These are phyloP conservation scores for Drosophila setosimentum DNA, from an alignment of 2,888 invertebrate species.

Conservation along the genomic window DNA sequence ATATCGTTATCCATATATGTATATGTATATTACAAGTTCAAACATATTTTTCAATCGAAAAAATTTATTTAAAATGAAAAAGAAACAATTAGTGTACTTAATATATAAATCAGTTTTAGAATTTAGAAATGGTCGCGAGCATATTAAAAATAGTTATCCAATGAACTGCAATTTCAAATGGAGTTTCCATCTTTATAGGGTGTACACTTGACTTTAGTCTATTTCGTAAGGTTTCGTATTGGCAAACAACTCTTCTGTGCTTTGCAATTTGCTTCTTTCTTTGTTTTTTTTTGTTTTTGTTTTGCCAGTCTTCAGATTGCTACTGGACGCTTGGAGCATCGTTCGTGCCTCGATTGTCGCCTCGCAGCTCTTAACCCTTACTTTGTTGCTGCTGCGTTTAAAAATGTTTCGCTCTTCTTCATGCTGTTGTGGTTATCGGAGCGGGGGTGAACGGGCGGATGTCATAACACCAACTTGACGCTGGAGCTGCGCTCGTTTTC, in stretches of 20 bases:
- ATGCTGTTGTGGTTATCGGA: background rate
- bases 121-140: too few relatives aligned
- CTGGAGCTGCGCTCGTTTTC: conserved; percentile 23
- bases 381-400: conserved; percentile 57
- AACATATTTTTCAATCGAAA: background rate
- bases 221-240: conserved; percentile 4
- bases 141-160: background rate
- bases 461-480: conserved; percentile 52
- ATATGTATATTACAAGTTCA: background rate
- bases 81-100: background rate
- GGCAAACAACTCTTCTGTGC: conserved; percentile 13
- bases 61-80: background rate
- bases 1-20: too few relatives aligned
- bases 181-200: conserved; percentile 1
- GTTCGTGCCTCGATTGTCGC: conserved; percentile 28
- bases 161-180: background rate
- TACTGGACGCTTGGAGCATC: conserved; percentile 43
- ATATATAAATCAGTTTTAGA: too few relatives aligned
- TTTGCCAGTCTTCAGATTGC: conserved; percentile 50
- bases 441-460: conserved; percentile 2
- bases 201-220: conserved; percentile 16
- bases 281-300: conserved; percentile 17
- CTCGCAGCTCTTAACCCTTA: conserved; percentile 50
- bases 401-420: conserved; percentile 10
- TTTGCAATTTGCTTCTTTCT: conserved; percentile 32